Evolutionary conservation across 1,140 invertebrate genomes (phyloP).

Genomic region (Diorhabda sublineata): DNA sequence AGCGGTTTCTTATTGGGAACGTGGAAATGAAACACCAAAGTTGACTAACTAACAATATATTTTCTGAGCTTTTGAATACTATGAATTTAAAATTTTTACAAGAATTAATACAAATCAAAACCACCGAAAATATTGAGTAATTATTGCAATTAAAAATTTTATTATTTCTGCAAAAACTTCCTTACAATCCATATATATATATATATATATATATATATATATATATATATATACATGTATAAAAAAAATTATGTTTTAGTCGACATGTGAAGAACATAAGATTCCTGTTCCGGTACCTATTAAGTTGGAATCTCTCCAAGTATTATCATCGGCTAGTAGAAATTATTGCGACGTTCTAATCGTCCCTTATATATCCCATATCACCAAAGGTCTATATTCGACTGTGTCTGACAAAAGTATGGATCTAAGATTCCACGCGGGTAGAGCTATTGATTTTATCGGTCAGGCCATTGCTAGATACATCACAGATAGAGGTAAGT

Average conservation of each 20-base stretch:
- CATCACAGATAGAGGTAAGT: slow-evolving; percentile 23
- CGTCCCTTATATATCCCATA: slow-evolving; percentile 50
- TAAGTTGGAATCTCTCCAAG: slow-evolving; percentile 71
- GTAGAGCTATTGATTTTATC: slow-evolving; percentile 60
- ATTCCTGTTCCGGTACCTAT: slow-evolving; percentile 55
- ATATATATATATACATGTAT: background rate
- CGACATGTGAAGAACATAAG: slow-evolving; percentile 4
- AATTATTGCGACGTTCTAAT: slow-evolving; percentile 59
- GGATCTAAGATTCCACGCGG: slow-evolving; percentile 61
- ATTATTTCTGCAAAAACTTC: no score
- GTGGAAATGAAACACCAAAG: no score
- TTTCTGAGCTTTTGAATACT: no score
- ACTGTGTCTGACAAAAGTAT: slow-evolving; percentile 53
- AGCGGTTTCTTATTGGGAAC: no score
- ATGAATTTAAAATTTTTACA: no score
- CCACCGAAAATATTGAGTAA: no score
- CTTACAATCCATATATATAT: background rate
- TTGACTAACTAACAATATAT: no score
- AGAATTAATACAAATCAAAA: no score
- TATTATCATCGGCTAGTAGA: slow-evolving; percentile 65
- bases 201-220: slow-evolving; percentile 9
- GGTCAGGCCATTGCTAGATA: slow-evolving; percentile 53
- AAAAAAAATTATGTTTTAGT: background rate
- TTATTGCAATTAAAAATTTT: no score
- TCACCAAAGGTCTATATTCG: slow-evolving; percentile 56